Base-by-base conservation (phyloP, 2,113 vertebrate species). In the Rutilus rutilus region DNA sequence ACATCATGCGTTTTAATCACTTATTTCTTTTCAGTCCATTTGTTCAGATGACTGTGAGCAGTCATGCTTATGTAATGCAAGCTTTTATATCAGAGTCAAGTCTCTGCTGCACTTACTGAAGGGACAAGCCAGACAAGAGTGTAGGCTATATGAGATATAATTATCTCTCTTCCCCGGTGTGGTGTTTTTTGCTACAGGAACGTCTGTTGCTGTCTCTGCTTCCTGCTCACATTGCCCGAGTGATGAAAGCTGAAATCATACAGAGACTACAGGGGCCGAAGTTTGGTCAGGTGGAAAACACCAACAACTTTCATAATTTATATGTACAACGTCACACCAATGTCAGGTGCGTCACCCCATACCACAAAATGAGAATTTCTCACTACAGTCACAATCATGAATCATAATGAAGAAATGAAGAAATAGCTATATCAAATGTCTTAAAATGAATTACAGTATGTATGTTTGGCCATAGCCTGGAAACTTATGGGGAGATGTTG, bases 231-330 rank as follows among this genome's bases (percentile, higher is more conserved):
- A 99, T 99, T 23, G 98, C 98, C 84, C 96, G 97, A 90, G 97
- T 99, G 85, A 99, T 99, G 98, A 99, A 99, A 88, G 97, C 97
- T 1, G 98, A 99, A 94, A 99, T 99, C 92, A 99, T 99, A 90
- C 98, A 99, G 93, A 94, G 98, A 87, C 93, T 99, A 30, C 97
- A 99, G 90, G 98, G 97, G 67, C 98, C 98, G 25, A 98, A 97
- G 74, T 98, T 97, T 27, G 97, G 97, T 52, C 97, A 99, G 71
- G 94, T 98, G 87, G 98, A 99, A 88, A 99, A 98, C 92, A 97
- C 97, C 84, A 99, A 99, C 95, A 99, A 99, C 92, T 99, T 99
- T 87, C 98, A 99, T 93, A 99, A 99, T 88, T 95, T 99, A 64
- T 99, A 99, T 17, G 98, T 99, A 85, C 98, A 98, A 90, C 95